phyloP scores from a whole-genome alignment of 2,888 invertebrate species.

The Trissolcus japonicus region DNA sequence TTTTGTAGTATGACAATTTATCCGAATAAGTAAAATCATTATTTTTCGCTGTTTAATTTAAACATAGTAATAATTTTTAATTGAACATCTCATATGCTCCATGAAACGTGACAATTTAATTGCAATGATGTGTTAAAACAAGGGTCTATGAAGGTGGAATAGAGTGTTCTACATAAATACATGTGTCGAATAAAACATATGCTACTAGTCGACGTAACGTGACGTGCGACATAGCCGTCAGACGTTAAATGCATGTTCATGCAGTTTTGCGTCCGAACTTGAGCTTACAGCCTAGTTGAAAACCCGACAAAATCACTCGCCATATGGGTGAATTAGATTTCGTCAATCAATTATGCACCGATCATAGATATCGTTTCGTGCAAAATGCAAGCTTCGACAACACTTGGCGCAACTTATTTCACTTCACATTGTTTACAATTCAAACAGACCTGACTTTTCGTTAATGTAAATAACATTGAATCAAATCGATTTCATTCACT shows the following conservation, averaged over 20 bases:
- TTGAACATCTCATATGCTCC: no score
- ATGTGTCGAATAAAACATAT: constrained; percentile 43
- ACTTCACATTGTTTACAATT: no score
- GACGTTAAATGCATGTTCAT: constrained; percentile 61
- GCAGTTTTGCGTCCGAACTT: constrained; percentile 47
- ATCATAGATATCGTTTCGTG: constrained; percentile 17
- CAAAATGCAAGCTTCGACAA: constrained; percentile 11
- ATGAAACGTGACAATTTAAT: constrained; percentile 55
- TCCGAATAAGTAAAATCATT: no score
- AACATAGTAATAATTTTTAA: no score
- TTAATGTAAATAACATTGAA: constrained; percentile 2
- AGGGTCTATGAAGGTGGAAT: constrained; percentile 18
- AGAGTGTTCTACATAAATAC: background rate
- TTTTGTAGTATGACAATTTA: no score
- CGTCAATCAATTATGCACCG: constrained; percentile 28
- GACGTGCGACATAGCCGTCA: constrained; percentile 47
- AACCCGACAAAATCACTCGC: constrained; percentile 45
- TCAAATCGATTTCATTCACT: background rate
- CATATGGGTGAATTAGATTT: constrained; percentile 53
- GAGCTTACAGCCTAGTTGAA: constrained; percentile 43
- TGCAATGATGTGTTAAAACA: constrained; percentile 64
- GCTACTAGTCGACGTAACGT: constrained; percentile 44
- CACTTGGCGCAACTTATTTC: constrained; percentile 12
- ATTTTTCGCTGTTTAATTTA: no score
- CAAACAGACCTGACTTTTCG: no score